Base-by-base conservation (phyloP, 2,888 invertebrate genomes). In the Agrenia bidenticulata region DNA sequence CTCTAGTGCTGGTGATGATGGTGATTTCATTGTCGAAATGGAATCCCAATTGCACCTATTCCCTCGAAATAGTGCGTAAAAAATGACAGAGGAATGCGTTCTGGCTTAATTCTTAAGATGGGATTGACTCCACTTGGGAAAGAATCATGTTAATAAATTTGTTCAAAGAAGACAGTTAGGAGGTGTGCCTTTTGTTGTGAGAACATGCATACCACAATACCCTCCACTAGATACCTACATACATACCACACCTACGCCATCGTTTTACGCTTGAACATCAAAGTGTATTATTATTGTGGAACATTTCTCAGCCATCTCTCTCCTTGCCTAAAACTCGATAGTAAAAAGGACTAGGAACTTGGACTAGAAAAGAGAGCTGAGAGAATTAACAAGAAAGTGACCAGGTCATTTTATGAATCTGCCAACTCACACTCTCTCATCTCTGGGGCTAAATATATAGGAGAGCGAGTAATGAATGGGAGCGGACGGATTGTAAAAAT, bases 41-140 rank as follows among this genome's bases (percentile, higher is more conserved):
- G 67, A 72, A 72, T 69, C 67, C 63, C 72, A 72, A 72, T 69
- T 72, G 65, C 69, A 69, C 69, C 67, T 72, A 72, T 66, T 72
- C 63, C 65, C 64, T 69, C 67, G 72, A 69, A 72, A 69, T 72
- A 67, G 72, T 72, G 72, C 72, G 72, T 72, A 72, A 72, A 72
- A 72, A 69, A 69, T 72, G 72, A 72, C 72, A 72, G 54, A 54
- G 72, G 72, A 72, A 72, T 72, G 72, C 66, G 66, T 72, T 67
- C 61, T 49, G 58, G 58, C 26, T 45, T 58, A 57, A 58, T 58
- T 58, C 27, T 58, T 11, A 19, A 32, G 27, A 49, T 58, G 58
- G 49, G 41, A 42, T 58, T 58, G 49, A 45, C 58, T 45, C 45
- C 11, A 26, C 45, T 58, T 24, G 5, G 23, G 41, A 45, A 19